Conservation (phyloP, 1,140 invertebrate species). For the Onthophagus taurus region DNA sequence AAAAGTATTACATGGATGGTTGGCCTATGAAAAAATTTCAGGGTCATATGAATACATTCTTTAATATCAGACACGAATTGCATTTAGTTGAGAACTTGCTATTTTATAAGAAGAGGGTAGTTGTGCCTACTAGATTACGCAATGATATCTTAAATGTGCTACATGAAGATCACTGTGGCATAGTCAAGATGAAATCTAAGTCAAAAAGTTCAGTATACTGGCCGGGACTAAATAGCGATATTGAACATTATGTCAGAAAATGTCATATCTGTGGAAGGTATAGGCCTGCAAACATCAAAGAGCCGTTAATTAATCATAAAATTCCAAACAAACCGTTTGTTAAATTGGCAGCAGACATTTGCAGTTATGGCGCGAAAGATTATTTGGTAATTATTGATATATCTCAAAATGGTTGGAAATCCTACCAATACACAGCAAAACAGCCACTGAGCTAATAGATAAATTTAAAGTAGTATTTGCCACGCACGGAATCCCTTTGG, state of each 20-base stretch:
- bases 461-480: constrained; percentile 22
- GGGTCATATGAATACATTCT: too few relatives aligned
- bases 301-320: constrained; percentile 16
- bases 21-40: too few relatives aligned
- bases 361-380: not conserved
- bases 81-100: too few relatives aligned
- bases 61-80: too few relatives aligned
- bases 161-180: too few relatives aligned
- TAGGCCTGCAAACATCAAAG: not conserved
- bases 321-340: constrained; percentile 19
- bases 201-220: too few relatives aligned
- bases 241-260: not conserved
- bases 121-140: too few relatives aligned
- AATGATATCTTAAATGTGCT: too few relatives aligned
- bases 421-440: constrained; percentile 19
- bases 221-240: too few relatives aligned
- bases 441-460: constrained; percentile 19
- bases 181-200: too few relatives aligned
- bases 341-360: constrained; percentile 14
- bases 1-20: too few relatives aligned
- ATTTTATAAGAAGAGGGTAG: too few relatives aligned
- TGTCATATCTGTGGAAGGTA: constrained; percentile 19
- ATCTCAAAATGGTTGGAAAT: constrained; percentile 30
- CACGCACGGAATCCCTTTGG: constrained; percentile 23
- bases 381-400: constrained; percentile 27